A percentile compares a stretch with the other conserved stretches of the same genome.
phyloP scores from a whole-genome alignment of 1,140 invertebrate species.

The Trinorchestia longiramus region DNA sequence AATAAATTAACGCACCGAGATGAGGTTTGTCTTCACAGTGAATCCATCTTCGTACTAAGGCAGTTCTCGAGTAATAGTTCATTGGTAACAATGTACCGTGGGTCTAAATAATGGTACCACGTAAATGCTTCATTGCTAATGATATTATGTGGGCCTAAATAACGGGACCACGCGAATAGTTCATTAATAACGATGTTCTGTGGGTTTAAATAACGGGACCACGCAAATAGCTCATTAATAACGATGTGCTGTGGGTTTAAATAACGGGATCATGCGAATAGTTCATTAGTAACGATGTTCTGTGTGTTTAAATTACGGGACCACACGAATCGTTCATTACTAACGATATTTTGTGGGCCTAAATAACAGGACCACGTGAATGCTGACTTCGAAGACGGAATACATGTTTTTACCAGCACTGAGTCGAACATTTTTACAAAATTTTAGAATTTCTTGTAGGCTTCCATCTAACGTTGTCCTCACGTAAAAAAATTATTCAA shows the following conservation, averaged over 20 bases:
- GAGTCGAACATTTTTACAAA: background rate
- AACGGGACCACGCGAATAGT: background rate
- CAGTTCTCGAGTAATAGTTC: no score
- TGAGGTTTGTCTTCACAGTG: no score
- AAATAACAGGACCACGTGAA: background rate
- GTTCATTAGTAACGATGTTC: no score
- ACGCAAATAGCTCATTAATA: no score
- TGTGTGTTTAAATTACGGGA: background rate
- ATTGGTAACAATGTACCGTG: no score
- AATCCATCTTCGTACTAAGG: no score
- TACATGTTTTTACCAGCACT: background rate
- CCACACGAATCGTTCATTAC: background rate
- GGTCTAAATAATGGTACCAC: background rate
- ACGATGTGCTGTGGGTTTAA: background rate
- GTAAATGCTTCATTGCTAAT: background rate
- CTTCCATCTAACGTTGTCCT: background rate
- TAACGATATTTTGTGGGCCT: background rate
- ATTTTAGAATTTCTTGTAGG: background rate
- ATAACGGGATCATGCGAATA: background rate
- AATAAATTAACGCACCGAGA: no score
- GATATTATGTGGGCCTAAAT: background rate
- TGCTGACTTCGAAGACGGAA: background rate
- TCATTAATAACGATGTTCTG: background rate
- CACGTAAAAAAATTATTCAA: no score
- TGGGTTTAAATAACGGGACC: background rate